Evolutionary conservation across 2,888 invertebrate genomes (phyloP).

Genomic region (Rhorus exstirpatorius): DNA sequence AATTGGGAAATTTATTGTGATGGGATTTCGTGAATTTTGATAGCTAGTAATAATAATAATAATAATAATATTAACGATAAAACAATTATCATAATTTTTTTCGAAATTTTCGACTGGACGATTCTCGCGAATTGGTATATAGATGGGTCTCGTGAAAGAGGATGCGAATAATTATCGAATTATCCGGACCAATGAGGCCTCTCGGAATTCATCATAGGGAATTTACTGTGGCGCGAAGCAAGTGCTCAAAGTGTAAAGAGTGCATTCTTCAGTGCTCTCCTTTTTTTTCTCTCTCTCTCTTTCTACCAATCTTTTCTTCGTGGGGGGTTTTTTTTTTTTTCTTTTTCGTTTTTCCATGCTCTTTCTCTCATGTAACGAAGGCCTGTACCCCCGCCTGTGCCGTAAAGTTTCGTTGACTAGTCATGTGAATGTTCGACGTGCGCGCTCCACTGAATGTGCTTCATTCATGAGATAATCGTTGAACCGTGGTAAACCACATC

Average conservation of each 20-base stretch:
- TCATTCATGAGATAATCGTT: constrained; percentile 78
- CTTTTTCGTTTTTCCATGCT: constrained; percentile 22
- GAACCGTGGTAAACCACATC: constrained; percentile 74
- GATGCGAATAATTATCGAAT: constrained; percentile 65
- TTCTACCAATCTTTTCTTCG: neutral
- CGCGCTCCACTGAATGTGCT: constrained; percentile 74
- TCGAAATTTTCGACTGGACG: neutral
- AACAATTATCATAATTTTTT: constrained; percentile 11
- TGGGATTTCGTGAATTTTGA: too few relatives aligned
- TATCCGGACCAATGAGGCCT: constrained; percentile 61
- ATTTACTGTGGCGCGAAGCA: constrained; percentile 40
- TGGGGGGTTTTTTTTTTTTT: constrained; percentile 7
- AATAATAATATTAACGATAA: neutral
- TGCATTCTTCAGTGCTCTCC: constrained; percentile 17
- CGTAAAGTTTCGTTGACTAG: constrained; percentile 66
- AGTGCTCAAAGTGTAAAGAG: constrained; percentile 44
- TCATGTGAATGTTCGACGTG: constrained; percentile 66
- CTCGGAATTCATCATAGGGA: constrained; percentile 58
- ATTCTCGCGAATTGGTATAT: constrained; percentile 22
- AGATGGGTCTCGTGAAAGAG: constrained; percentile 17
- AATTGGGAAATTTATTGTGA: too few relatives aligned
- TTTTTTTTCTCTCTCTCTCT: constrained; percentile 30
- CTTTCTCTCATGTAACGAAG: constrained; percentile 56
- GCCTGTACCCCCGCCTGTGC: constrained; percentile 8
- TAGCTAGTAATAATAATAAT: too few relatives aligned